These are phyloP conservation scores for Spodoptera littoralis DNA, from an alignment of 2,888 invertebrate species.

Conservation along the genomic window DNA sequence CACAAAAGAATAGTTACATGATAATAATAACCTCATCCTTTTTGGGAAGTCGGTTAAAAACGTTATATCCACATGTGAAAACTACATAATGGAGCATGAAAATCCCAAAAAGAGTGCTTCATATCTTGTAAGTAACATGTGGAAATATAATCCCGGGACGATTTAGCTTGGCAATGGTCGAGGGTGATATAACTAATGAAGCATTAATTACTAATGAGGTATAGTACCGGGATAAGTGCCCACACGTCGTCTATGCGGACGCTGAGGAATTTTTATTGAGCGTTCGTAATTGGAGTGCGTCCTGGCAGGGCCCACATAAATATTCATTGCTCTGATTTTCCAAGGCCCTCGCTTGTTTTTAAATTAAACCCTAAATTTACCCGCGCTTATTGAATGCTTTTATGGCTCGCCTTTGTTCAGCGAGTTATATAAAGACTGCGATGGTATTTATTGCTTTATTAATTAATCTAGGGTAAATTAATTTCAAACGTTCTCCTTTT, in stretches of 20 bases:
- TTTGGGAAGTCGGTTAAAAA: no score
- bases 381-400: conserved; percentile 49
- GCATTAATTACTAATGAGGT: conserved; percentile 42
- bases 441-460: conserved; percentile 24
- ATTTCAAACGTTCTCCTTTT: not conserved
- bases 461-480: not conserved
- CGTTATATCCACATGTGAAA: no score
- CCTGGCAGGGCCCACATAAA: conserved; percentile 67
- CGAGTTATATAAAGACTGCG: conserved; percentile 2
- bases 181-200: conserved; percentile 29
- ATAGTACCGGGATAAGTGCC: conserved; percentile 32
- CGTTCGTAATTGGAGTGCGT: conserved; percentile 65
- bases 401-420: conserved; percentile 29
- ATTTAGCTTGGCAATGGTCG: conserved; percentile 13
- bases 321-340: conserved; percentile 76
- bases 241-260: conserved; percentile 44
- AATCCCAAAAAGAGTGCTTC: no score
- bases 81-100: no score
- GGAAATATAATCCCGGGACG: conserved; percentile 2
- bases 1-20: no score
- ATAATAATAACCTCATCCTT: no score
- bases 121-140: not conserved
- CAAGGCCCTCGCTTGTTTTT: conserved; percentile 62
- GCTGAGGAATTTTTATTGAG: conserved; percentile 64
- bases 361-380: conserved; percentile 65